Evolutionary conservation across 2,888 invertebrate species (phyloP), one percentile per base, ranked within the genome.

Genomic region (Nomada fucata): DNA sequence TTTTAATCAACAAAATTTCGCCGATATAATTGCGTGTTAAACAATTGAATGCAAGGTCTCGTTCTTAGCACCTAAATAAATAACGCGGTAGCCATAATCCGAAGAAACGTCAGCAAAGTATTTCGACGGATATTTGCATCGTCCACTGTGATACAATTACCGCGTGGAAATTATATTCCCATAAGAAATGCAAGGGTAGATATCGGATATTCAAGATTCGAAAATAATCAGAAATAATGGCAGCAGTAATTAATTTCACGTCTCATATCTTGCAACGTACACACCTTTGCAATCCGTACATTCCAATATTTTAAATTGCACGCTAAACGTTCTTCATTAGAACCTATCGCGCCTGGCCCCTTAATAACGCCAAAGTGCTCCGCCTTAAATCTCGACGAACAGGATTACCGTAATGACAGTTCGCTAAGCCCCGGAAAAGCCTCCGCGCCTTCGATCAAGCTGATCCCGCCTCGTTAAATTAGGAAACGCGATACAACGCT

Each of bases 381-480:
- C 20, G 23, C 42, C 67, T 23, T n/a, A 50, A 71, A 61, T 61
- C 53, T 61, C 67, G 29, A 64, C 68, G 26, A 80, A 63, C 68
- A 55, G 50, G 78, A 76, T 83, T 78, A 71, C 15, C 47, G 52
- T 75, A 55, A 61, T 63, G 71, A 74, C 70, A 75, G 61, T 71
- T 57, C 29, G 26, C 59, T 67, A 70, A 82, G 67, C 82, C 52
- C 20, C 64, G 18, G 15, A n/a, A n/a, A 23, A 23, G 50, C 13
- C 68, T 23, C 0, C n/a, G 50, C 53, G 26, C 59, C 60, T 65
- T 9, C 67, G 55, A 77, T 77, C 60, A 63, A n/a, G 50, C 20
- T 26, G 61, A 79, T 60, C 73, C 36, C 11, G 63, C 64, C 68
- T 53, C 73, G 47, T 69, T 53, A 69, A 47, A 47, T 47, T 47